These are phyloP conservation scores for Elephas maximus DNA, from an alignment of 2,113 vertebrate genomes.

Conservation along the genomic window DNA sequence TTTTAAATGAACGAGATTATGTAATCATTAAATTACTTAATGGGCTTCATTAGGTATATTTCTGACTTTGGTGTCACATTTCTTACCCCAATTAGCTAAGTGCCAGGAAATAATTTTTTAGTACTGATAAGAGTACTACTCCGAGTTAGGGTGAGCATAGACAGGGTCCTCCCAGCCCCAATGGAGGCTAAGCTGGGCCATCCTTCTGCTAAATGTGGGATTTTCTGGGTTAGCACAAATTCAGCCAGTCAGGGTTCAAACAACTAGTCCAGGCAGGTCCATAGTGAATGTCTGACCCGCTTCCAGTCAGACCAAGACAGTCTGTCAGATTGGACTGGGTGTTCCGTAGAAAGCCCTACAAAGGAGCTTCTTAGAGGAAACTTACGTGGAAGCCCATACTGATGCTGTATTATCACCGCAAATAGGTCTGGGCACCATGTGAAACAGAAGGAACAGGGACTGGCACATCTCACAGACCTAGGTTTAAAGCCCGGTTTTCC, in stretches of 20 bases:
- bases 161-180: not conserved
- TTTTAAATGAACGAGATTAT: constrained; percentile 81
- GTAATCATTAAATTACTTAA: constrained; percentile 86
- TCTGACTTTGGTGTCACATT: constrained; percentile 80
- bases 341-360: not conserved
- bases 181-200: not conserved
- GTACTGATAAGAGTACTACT: constrained; percentile 68
- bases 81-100: constrained; percentile 86
- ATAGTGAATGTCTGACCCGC: not conserved
- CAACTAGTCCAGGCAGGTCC: not conserved
- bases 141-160: constrained; percentile 57
- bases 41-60: constrained; percentile 83
- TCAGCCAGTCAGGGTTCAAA: not conserved
- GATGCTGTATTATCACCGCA: not conserved
- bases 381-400: not conserved
- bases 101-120: constrained; percentile 85
- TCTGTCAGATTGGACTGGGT: not conserved
- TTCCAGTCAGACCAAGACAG: not conserved
- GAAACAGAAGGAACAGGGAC: not conserved
- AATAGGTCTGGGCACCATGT: rapidly evolving
- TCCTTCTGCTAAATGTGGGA: not conserved
- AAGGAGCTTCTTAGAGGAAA: not conserved
- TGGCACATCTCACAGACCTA: not conserved
- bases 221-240: not conserved
- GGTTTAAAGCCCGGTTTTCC: not conserved